A percentile compares a stretch with the other conserved stretches of the same genome.
phyloP scores from a whole-genome alignment of 2,888 invertebrate species.

The Kuschelorhynchus macadamiae region DNA sequence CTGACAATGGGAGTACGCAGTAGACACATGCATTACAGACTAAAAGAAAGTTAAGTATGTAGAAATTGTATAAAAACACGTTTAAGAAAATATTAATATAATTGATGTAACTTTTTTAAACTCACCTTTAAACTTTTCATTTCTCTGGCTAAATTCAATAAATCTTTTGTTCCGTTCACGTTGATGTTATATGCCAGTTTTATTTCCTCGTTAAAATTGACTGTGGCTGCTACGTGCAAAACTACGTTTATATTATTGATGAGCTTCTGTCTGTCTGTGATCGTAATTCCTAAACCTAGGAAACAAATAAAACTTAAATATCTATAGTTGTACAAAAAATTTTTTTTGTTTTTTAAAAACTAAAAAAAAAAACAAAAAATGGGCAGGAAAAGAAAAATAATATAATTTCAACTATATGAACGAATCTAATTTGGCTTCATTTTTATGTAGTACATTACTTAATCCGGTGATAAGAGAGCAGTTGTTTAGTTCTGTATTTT shows the following conservation, averaged over 20 bases:
- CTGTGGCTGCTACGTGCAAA: conserved; percentile 94
- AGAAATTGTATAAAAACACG: too few species aligned
- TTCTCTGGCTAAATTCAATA: conserved; percentile 80
- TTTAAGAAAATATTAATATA: too few species aligned
- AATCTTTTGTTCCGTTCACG: conserved; percentile 81
- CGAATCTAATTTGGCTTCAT: too few species aligned
- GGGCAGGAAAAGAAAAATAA: background rate
- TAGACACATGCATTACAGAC: conserved; percentile 84
- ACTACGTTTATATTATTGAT: conserved; percentile 77
- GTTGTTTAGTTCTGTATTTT: background rate
- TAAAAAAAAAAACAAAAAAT: background rate
- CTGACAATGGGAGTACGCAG: conserved; percentile 85
- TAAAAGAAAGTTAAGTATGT: conserved; percentile 61
- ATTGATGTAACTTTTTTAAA: background rate
- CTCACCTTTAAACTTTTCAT: conserved; percentile 80
- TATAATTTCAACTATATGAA: background rate
- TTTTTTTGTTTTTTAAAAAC: background rate
- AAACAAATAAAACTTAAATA: background rate
- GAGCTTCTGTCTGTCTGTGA: conserved; percentile 74
- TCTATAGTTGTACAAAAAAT: too few species aligned
- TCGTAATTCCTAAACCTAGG: conserved; percentile 74
- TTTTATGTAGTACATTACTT: too few species aligned
- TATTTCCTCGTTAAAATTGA: conserved; percentile 88
- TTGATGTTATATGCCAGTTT: conserved; percentile 85
- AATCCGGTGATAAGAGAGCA: too few species aligned